phyloP scores from a whole-genome alignment of 2,888 invertebrate genomes.

The Cephus nigrinus region DNA sequence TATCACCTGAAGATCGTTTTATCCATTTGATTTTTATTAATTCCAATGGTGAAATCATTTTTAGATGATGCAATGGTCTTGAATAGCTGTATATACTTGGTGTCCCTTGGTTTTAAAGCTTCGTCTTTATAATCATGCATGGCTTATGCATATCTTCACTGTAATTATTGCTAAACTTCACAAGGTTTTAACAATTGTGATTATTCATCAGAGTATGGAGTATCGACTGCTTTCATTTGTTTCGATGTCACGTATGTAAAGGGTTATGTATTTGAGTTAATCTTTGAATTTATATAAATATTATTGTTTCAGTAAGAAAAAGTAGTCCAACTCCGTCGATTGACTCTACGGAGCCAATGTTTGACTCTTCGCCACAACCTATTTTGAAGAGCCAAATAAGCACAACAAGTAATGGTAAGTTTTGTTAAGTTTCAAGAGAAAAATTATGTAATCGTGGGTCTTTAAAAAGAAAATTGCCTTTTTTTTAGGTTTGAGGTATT shows the following conservation, averaged over 20 bases:
- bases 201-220: not conserved
- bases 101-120: not conserved
- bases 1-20: no score
- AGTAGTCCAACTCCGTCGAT: constrained; percentile 45
- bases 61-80: no score
- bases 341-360: constrained; percentile 47
- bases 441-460: not conserved
- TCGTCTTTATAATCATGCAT: not conserved
- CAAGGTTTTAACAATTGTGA: not conserved
- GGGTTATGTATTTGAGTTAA: not conserved
- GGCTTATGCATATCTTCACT: not conserved
- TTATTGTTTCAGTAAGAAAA: constrained; percentile 45
- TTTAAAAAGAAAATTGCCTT: not conserved
- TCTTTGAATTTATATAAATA: not conserved
- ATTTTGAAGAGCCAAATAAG: constrained; percentile 35
- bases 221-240: not conserved
- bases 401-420: constrained; percentile 25
- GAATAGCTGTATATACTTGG: not conserved
- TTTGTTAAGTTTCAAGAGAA: not conserved
- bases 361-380: constrained; percentile 40
- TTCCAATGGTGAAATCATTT: no score
- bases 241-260: not conserved
- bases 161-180: not conserved
- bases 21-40: no score
- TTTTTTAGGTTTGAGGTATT: constrained; percentile 47